Conservation (phyloP, 2,113 vertebrate species). For the Malurus cyaneus region DNA sequence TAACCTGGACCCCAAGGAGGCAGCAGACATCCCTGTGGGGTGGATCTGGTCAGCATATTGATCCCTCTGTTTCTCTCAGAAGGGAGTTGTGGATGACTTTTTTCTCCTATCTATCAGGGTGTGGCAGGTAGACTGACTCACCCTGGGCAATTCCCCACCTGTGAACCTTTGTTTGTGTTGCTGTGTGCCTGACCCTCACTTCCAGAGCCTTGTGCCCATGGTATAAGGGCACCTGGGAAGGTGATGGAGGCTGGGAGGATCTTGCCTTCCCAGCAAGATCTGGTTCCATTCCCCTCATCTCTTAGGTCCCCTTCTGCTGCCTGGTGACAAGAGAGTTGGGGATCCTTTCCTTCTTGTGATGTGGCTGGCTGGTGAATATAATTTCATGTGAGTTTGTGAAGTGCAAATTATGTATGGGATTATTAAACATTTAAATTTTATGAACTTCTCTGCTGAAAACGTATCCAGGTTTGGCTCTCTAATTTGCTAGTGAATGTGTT, state of each 20-base stretch:
- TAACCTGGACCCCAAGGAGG: neutral
- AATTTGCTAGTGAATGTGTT: neutral
- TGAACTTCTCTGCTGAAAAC: neutral
- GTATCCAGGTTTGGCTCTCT: neutral
- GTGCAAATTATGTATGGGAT: neutral
- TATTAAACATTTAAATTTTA: neutral
- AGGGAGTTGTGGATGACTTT: neutral
- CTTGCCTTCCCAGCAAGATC: neutral
- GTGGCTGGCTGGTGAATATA: neutral
- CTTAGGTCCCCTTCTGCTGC: neutral
- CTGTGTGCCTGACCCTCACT: fast-evolving
- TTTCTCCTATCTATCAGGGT: too few species aligned
- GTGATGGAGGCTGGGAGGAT: neutral
- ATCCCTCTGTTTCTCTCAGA: neutral
- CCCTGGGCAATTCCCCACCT: neutral
- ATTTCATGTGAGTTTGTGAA: neutral
- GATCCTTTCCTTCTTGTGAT: neutral
- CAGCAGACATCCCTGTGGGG: neutral
- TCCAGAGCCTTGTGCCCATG: neutral
- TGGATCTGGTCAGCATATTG: neutral
- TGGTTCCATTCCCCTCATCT: neutral
- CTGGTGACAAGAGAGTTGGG: neutral
- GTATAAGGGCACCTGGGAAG: neutral
- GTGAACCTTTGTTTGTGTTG: neutral
- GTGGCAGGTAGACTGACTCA: neutral